phyloP scores from a whole-genome alignment of 2,113 vertebrate species.

The Neodontobutis hainanensis region DNA sequence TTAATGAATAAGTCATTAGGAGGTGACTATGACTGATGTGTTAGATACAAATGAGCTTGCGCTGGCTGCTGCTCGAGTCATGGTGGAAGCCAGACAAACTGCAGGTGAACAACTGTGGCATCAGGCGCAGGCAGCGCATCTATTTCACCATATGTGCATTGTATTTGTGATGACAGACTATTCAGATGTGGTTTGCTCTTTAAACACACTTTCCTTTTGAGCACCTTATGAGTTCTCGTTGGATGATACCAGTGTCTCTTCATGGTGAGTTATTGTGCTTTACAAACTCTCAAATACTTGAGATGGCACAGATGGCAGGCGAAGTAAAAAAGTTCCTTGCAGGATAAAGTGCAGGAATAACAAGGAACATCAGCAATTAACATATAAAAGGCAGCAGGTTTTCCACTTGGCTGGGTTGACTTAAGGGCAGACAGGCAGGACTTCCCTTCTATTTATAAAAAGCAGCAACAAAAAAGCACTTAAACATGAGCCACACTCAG shows the following conservation, averaged over 20 bases:
- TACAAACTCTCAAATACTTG: constrained; percentile 1
- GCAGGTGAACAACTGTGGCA: constrained; percentile 49
- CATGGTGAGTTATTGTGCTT: constrained; percentile 2
- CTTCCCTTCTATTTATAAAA: not conserved
- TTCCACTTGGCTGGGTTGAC: constrained; percentile 11
- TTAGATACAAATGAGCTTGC: constrained; percentile 64
- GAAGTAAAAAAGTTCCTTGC: not conserved
- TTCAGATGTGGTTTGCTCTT: constrained; percentile 35
- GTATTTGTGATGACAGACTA: constrained; percentile 24
- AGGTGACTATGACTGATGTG: constrained; percentile 76
- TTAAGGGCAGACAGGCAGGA: constrained; percentile 8
- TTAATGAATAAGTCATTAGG: constrained; percentile 83
- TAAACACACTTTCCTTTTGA: constrained; percentile 2
- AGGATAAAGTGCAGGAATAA: too few relatives aligned
- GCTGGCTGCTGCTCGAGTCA: constrained; percentile 45
- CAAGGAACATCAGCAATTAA: not conserved
- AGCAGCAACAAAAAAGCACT: too few relatives aligned
- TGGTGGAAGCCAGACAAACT: constrained; percentile 34
- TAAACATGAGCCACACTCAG: not conserved
- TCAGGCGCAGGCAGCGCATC: constrained; percentile 22
- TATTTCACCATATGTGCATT: constrained; percentile 36
- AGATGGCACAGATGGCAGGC: not conserved
- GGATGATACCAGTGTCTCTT: not conserved
- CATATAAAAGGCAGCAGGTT: constrained; percentile 31
- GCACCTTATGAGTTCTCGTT: constrained; percentile 1